Evolutionary conservation across 35 echinoderm and acorn worm genomes (phyloP).

Genomic region (Ophioderma brevispina): DNA sequence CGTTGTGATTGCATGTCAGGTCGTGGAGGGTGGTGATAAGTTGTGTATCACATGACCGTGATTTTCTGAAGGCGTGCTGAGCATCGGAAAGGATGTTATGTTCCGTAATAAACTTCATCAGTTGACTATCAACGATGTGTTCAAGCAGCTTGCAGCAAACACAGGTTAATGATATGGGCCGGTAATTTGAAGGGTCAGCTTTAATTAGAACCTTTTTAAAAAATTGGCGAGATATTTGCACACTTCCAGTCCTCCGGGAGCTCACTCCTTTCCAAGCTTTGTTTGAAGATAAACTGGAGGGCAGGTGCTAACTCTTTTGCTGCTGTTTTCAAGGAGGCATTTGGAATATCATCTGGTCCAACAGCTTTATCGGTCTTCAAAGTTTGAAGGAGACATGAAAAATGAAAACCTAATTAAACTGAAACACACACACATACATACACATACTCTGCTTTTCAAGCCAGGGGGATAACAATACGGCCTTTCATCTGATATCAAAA

Average conservation of each 20-base stretch:
- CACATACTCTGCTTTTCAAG: no score
- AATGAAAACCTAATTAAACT: no score
- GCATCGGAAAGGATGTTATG: conserved; percentile 34
- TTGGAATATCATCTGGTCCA: conserved; percentile 49
- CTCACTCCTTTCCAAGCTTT: conserved; percentile 21
- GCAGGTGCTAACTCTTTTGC: conserved; percentile 25
- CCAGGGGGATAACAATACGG: no score
- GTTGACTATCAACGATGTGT: conserved; percentile 47
- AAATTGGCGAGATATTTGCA: conserved; percentile 38
- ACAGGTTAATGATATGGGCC: conserved; percentile 46
- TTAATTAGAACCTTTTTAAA: conserved; percentile 9
- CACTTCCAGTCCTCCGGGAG: conserved; percentile 36
- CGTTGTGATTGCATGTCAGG: conserved; percentile 25
- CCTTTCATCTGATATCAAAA: no score
- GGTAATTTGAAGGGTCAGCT: conserved; percentile 30
- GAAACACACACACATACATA: no score
- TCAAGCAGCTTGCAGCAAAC: conserved; percentile 56
- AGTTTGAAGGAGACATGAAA: no score
- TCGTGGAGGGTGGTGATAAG: conserved; percentile 32
- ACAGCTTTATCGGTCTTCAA: conserved; percentile 35
- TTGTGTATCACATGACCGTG: conserved; percentile 33
- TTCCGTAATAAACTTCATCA: conserved; percentile 23
- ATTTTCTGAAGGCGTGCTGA: conserved; percentile 41
- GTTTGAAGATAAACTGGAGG: conserved; percentile 46
- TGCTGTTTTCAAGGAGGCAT: conserved; percentile 29